Evolutionary conservation across 2,113 vertebrate genomes (phyloP), one percentile per base, ranked within the genome.

Genomic region (Todiramphus saurophagus): DNA sequence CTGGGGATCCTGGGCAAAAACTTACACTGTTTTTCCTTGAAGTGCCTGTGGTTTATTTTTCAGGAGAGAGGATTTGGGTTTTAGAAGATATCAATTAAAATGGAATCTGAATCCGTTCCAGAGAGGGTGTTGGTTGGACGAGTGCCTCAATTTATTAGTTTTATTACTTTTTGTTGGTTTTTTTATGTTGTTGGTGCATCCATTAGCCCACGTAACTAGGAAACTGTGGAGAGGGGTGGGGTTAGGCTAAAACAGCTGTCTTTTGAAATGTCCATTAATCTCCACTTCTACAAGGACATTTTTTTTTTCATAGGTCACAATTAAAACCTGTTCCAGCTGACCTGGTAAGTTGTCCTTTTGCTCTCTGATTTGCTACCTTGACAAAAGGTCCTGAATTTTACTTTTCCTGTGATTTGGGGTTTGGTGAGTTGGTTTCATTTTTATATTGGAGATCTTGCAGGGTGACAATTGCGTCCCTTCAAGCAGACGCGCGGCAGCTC

Each of bases 201-300:
- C 64, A 75, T 94, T 33, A 94, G 76, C 72, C 93, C 68, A 67
- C 50, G 68, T 83, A 87, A 70, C 86, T 90, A 92, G 88, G 75
- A 90, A 88, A 93, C 86, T 59, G 75, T 0, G 59, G 70, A 88
- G 78, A n/a, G 69, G 85, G 93, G 50, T 51, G 30, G 80, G 83
- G 53, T 95, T 90, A 92, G 55, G 31, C 90, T 93, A 83, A 92
- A 88, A 63, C 79, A 80, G 80, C 67, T 39, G 7, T 37, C 66
- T 16, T 56, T 60, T 64, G 85, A 94, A 83, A 85, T 48, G 55
- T 64, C 33, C 72, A 58, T 86, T 92, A 92, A 86, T 90, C 92
- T 92, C 85, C 67, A 69, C 80, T 93, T 92, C 44, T 15, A 19
- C 35, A 4, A 28, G 79, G 55, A 53, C 15, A 3, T 9, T 41